Base-by-base conservation (phyloP, 2,797 vertebrate genomes). In the Tragelaphus oryx region DNA sequence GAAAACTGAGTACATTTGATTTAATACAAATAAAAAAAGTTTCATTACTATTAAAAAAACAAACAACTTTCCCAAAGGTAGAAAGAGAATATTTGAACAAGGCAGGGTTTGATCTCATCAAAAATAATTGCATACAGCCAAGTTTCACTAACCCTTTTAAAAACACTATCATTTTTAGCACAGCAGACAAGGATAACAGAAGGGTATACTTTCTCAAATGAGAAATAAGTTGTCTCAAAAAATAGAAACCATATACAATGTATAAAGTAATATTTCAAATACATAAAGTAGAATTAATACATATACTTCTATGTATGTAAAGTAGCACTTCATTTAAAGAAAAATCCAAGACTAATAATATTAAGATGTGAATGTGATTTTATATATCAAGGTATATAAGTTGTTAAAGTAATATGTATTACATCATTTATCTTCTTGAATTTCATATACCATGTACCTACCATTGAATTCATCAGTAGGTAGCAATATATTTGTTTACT, bases 281-380 rank as follows among this genome's bases (percentile, higher is more conserved):
- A 71, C 24, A 16, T 48, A 79, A 71, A 89, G 10, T 33, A 76
- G 48, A 97, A 74, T 44, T 90, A 60, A 90, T 80, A 8, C 20
- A 55, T 33, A 80, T 37, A 50, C 26, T 75, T 13, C 22, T 74
- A 48, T 75, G 57, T 87, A 52, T 33, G 2, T 60, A 75, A 96
- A 96, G 14, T 83, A 60, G 6, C 22, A 75, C 79, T 89, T 82
- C 50, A 78, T 89, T 89, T 91, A 87, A 82, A 91, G 59, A 62
- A 95, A 94, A 90, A 76, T 44, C 75, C 3, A 62, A 10, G 10
- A 28, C 41, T 62, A 55, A 50, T 95, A 75, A 50, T 95, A 75
- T 79, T 79, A 92, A 89, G 88, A n/a, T 26, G 3, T 81, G 52
- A 84, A 48, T 79, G 22, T 74, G 26, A 65, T 87, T 89, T 85